Conservation (phyloP, 2,888 invertebrate genomes). For the Drosophila neoperkinsi region DNA sequence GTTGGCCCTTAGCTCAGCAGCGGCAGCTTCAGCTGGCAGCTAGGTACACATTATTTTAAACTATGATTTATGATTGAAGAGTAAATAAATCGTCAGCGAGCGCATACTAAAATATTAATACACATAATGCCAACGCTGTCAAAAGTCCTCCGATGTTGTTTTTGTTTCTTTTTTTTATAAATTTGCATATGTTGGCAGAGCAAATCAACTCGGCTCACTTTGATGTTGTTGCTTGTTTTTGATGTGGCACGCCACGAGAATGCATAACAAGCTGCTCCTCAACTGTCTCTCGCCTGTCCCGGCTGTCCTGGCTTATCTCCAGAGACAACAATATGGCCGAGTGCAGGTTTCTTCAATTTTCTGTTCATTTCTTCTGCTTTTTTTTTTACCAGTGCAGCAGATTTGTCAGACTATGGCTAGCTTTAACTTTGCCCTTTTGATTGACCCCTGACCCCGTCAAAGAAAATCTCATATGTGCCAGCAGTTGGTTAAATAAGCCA, state of each 20-base stretch:
- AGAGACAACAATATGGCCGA: slow-evolving; percentile 24
- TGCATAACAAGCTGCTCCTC: slow-evolving; percentile 41
- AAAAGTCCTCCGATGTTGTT: background rate
- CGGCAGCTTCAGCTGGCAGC: background rate
- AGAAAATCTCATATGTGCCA: slow-evolving; percentile 41
- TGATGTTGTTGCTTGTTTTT: slow-evolving; percentile 59
- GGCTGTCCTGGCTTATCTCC: slow-evolving; percentile 25
- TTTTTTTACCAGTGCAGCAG: slow-evolving; percentile 5
- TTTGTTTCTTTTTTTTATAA: slow-evolving; percentile 1
- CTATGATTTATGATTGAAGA: slow-evolving; percentile 47
- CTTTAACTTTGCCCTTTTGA: slow-evolving; percentile 33
- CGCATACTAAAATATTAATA: slow-evolving; percentile 28
- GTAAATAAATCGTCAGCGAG: background rate
- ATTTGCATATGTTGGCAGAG: slow-evolving; percentile 58
- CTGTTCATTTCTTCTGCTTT: slow-evolving; percentile 14
- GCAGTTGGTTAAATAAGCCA: slow-evolving; percentile 25
- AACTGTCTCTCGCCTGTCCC: slow-evolving; percentile 5
- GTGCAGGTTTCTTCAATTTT: slow-evolving; percentile 4
- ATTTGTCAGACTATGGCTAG: slow-evolving; percentile 42
- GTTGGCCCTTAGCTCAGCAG: slow-evolving; percentile 41
- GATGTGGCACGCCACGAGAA: slow-evolving; percentile 50
- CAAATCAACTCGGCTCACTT: slow-evolving; percentile 49
- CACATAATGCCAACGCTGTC: background rate
- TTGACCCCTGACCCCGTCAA: slow-evolving; percentile 60
- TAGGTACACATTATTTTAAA: slow-evolving; percentile 49